These are phyloP conservation scores for Rugalucina vietnamica DNA, from an alignment of 2,888 invertebrate genomes.

Conservation along the genomic window DNA sequence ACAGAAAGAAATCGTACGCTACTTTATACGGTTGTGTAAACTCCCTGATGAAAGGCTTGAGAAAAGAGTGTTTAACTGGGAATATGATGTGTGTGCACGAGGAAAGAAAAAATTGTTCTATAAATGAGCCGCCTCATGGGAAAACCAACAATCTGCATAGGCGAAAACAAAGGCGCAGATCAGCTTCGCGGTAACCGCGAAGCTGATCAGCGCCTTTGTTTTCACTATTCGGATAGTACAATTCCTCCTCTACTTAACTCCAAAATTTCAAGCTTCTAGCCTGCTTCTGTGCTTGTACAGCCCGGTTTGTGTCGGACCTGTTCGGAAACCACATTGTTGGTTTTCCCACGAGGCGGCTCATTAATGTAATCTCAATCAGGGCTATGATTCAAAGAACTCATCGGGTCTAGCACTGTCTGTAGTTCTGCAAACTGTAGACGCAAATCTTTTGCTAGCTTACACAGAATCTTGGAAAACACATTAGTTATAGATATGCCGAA, in stretches of 20 bases:
- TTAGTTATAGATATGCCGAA: not conserved
- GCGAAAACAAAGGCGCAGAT: too few species aligned
- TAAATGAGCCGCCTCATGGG: too few species aligned
- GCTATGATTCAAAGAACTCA: not conserved
- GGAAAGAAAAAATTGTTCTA: not conserved
- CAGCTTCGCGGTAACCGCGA: too few species aligned
- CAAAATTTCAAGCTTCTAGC: too few species aligned
- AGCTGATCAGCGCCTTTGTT: too few species aligned
- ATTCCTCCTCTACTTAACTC: too few species aligned
- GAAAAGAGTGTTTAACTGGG: not conserved
- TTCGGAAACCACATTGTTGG: too few species aligned
- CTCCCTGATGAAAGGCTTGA: not conserved
- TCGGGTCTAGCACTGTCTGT: not conserved
- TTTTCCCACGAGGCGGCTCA: too few species aligned
- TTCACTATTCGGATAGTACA: too few species aligned
- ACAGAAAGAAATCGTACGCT: slow-evolving; percentile 2
- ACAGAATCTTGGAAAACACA: not conserved
- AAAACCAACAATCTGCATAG: too few species aligned
- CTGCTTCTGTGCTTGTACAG: too few species aligned
- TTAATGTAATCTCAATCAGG: not conserved
- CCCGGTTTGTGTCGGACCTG: too few species aligned
- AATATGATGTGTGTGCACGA: not conserved
- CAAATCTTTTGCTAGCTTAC: not conserved
- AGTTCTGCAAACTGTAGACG: not conserved
- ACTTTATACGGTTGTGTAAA: not conserved